Evolutionary conservation across 2,888 invertebrate genomes (phyloP).

Genomic region (Liodrosophila aerea): DNA sequence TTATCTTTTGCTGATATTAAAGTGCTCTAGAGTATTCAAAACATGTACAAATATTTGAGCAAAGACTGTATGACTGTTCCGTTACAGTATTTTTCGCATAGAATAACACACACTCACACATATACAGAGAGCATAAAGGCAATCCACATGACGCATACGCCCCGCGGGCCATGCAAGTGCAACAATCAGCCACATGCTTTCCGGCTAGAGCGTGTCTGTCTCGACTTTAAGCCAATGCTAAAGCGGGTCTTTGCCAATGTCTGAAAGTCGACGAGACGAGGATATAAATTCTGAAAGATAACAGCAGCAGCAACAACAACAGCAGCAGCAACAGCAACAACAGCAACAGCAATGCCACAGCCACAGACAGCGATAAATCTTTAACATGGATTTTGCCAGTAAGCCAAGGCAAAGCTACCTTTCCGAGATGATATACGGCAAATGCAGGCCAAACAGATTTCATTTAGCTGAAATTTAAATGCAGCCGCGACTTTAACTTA

Average conservation of each 20-base stretch:
- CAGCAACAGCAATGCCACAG: background rate
- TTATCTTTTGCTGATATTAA: too few species aligned
- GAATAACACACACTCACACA: background rate
- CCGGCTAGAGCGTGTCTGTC: constrained; percentile 44
- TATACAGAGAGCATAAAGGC: constrained; percentile 29
- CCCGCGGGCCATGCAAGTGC: constrained; percentile 45
- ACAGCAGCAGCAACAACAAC: constrained; percentile 18
- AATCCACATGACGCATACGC: constrained; percentile 61
- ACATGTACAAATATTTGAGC: too few species aligned
- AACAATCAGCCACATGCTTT: constrained; percentile 46
- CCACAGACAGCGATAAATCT: constrained; percentile 63
- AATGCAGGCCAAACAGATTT: constrained; percentile 17
- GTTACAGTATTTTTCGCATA: constrained; percentile 3
- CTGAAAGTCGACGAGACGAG: constrained; percentile 56
- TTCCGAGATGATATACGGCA: constrained; percentile 37
- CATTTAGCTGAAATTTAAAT: constrained; percentile 32
- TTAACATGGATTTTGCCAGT: constrained; percentile 64
- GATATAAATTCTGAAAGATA: constrained; percentile 62
- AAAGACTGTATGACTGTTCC: too few species aligned
- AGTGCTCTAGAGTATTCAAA: too few species aligned
- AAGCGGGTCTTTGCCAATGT: constrained; percentile 58
- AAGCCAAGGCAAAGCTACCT: constrained; percentile 60
- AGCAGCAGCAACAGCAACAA: constrained; percentile 24
- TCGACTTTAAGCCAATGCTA: constrained; percentile 65
- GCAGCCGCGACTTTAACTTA: constrained; percentile 26